Conservation (phyloP, 2,888 invertebrate species). For the Penaeus monodon region DNA sequence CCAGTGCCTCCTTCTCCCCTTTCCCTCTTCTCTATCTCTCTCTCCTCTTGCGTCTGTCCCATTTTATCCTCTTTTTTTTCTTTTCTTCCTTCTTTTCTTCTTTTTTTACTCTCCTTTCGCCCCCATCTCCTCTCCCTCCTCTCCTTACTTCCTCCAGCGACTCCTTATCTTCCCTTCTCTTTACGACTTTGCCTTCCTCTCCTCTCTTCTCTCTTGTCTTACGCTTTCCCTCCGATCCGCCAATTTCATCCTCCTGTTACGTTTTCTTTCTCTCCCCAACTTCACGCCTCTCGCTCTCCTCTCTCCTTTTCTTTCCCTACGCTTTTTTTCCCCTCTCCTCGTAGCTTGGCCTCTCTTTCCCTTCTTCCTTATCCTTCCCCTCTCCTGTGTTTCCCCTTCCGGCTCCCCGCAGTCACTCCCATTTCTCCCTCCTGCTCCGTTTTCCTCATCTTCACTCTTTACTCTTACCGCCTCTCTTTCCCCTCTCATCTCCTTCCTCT, state of each 20-base stretch:
- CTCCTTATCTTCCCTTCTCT: neutral
- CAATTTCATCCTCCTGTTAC: neutral
- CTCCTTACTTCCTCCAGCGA: neutral
- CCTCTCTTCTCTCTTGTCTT: neutral
- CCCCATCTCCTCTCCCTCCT: neutral
- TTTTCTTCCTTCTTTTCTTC: neutral
- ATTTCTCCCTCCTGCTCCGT: no score
- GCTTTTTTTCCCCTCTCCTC: no score
- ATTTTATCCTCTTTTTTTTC: neutral
- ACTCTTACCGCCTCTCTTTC: no score
- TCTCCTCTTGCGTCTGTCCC: neutral
- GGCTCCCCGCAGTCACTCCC: no score
- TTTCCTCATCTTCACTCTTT: no score
- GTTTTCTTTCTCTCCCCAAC: neutral
- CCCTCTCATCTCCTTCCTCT: no score
- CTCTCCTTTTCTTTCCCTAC: no score
- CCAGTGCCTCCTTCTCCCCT: neutral
- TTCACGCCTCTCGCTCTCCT: neutral
- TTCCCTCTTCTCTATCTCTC: neutral
- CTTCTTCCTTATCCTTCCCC: no score
- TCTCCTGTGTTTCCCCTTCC: no score
- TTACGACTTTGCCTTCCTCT: neutral
- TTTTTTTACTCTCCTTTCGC: no score
- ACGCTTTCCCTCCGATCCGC: neutral
- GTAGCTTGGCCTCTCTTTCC: no score